Evolutionary conservation across 2,113 vertebrate genomes (phyloP).

Genomic region (Vireo altiloquus): DNA sequence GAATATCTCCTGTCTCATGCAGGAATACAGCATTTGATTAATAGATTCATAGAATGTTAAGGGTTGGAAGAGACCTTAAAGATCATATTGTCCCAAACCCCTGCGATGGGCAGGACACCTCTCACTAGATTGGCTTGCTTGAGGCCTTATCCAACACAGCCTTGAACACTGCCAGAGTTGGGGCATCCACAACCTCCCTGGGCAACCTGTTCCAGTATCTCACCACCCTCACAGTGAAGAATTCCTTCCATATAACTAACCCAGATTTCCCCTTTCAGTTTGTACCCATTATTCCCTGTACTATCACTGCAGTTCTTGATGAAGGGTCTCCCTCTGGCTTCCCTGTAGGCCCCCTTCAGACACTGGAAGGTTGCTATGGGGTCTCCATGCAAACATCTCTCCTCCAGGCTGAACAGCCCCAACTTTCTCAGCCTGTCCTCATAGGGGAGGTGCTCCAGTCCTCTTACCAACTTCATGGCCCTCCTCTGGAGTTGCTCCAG

Average conservation of each 20-base stretch:
- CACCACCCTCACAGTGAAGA: not conserved
- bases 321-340: rapidly evolving
- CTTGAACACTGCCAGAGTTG: not conserved
- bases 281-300: not conserved
- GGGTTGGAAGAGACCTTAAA: not conserved
- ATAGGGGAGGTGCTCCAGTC: not conserved
- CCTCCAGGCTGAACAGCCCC: not conserved
- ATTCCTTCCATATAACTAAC: not conserved
- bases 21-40: not conserved
- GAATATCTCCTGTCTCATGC: too few relatives aligned
- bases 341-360: not conserved
- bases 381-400: not conserved
- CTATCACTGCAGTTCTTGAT: not conserved
- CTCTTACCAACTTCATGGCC: not conserved
- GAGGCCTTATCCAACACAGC: not conserved
- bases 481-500: not conserved
- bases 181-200: not conserved
- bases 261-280: not conserved
- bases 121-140: not conserved
- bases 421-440: not conserved
- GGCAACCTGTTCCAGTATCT: not conserved
- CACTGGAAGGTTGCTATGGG: not conserved
- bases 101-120: not conserved
- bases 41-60: not conserved
- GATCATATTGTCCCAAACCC: not conserved